phyloP scores from a whole-genome alignment of 2,113 vertebrate genomes.

The Murina feae region DNA sequence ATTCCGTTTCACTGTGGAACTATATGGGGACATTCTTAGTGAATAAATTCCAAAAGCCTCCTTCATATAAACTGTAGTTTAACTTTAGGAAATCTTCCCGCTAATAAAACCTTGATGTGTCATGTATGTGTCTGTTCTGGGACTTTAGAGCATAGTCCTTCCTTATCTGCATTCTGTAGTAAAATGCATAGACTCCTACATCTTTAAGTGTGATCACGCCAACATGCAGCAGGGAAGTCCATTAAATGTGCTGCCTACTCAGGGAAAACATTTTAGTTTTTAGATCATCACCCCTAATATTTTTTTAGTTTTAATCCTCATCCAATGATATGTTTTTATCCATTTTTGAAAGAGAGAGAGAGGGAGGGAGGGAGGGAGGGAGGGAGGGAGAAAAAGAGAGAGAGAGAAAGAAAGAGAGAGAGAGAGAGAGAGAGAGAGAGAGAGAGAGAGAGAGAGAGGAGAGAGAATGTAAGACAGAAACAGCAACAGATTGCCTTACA shows the following conservation, averaged over 20 bases:
- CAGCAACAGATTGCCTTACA: no score
- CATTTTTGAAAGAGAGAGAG: not conserved
- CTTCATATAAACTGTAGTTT: not conserved
- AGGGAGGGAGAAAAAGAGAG: no score
- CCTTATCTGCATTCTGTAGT: not conserved
- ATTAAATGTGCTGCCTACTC: not conserved
- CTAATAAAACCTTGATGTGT: constrained; percentile 6
- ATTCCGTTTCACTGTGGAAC: not conserved
- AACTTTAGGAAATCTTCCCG: not conserved
- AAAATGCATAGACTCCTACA: not conserved
- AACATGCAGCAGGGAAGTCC: not conserved
- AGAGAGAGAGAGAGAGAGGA: no score
- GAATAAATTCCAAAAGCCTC: not conserved
- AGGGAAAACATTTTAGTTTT: not conserved
- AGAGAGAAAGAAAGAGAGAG: no score
- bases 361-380: no score
- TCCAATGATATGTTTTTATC: not conserved
- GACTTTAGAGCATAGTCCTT: not conserved
- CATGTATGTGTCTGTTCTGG: not conserved
- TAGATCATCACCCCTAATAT: not conserved
- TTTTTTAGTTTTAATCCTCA: not conserved
- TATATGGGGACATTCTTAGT: constrained; percentile 20
- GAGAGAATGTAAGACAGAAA: not conserved
- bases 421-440: not conserved
- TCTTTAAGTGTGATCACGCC: not conserved